Evolutionary conservation across 2,888 invertebrate species (phyloP), one percentile per base, ranked within the genome.

Genomic region (Nemoura dubitans): DNA sequence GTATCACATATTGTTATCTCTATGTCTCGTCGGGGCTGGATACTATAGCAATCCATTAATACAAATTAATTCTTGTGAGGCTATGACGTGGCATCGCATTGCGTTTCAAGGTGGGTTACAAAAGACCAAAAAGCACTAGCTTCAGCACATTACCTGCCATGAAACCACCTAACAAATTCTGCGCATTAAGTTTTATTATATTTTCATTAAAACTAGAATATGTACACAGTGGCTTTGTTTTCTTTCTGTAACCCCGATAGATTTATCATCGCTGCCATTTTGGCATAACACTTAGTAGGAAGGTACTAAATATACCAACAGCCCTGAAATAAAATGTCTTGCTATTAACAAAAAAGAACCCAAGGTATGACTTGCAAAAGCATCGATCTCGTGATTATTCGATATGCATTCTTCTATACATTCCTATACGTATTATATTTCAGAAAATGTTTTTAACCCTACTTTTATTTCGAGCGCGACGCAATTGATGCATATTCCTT

Each of bases 11-110:
- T 28, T 81, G 87, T 87, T 87, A 87, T 87, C 86, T 86, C 27
- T 81, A 59, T 83, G 78, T 30, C 86, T 77, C 80, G 82, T 78
- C 87, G 85, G 84, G 59, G 25, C 29, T 59, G 21, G 59, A 59
- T 59, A 59, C 6, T 30, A 85, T 83, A 81, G 83, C 86, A 87
- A 87, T 87, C 88, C 88, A 88, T 88, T 88, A 87, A 88, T 88
- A 88, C 83, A 86, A 88, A 88, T 88, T 87, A 88, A 81, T 82
- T 84, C 59, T 21, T 59, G 77, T 76, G 43, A 59, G 25, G 30
- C n/a, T 84, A 21, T 43, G 87, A 84, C 84, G 78, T 83, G n/a
- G 21, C 29, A 29, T 25, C n/a, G 77, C 83, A 87, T 86, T 76
- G 76, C n/a, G 78, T 84, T 78, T 77, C 87, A 76, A 59, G 43